These are phyloP conservation scores for Eledone cirrhosa DNA, from an alignment of 2,888 invertebrate species.

Conservation along the genomic window DNA sequence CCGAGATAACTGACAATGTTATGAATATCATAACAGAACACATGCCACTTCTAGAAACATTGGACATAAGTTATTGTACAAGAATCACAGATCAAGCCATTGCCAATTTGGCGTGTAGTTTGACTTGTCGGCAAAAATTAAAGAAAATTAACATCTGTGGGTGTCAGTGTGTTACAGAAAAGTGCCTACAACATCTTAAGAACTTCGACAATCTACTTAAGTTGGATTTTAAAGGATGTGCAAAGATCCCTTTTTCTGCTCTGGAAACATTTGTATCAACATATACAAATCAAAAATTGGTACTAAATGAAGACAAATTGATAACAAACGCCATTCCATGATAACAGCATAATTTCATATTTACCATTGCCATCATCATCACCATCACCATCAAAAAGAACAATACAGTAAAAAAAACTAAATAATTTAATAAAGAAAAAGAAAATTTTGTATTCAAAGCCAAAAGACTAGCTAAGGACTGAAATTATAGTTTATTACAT, in stretches of 20 bases:
- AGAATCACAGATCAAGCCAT: conserved; percentile 90
- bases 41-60: conserved; percentile 71
- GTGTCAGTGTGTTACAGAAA: conserved; percentile 44
- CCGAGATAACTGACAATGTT: conserved; percentile 89
- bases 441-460: no score
- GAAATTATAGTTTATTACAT: no score
- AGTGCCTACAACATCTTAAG: conserved; percentile 35
- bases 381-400: no score
- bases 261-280: conserved; percentile 30
- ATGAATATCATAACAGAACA: conserved; percentile 69
- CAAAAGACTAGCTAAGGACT: no score
- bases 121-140: conserved; percentile 39
- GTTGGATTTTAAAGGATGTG: conserved; percentile 38
- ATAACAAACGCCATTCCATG: not conserved
- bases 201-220: conserved; percentile 34
- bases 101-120: conserved; percentile 62
- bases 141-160: conserved; percentile 44
- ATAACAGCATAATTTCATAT: not conserved
- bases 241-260: conserved; percentile 36
- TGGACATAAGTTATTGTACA: conserved; percentile 87
- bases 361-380: no score
- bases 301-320: conserved; percentile 3
- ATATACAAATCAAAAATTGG: conserved; percentile 24
- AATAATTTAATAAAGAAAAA: no score
- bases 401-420: no score